Conservation (phyloP, 2,888 invertebrate species). For the Ennomos fuscantarius region DNA sequence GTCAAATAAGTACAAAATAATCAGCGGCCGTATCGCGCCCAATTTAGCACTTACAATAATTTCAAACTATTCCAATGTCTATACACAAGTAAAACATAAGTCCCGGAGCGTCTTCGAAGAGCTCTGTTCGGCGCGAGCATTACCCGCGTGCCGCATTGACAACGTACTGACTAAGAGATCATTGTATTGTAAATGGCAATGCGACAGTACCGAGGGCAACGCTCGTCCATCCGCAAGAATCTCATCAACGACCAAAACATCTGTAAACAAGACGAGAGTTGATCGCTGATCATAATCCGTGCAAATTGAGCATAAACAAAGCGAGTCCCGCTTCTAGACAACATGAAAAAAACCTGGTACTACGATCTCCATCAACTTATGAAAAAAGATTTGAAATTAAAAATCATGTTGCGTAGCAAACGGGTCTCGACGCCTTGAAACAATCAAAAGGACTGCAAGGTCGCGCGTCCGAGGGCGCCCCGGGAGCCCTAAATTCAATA, state of each 20-base stretch:
- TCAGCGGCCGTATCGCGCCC: conserved; percentile 48
- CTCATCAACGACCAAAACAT: conserved; percentile 8
- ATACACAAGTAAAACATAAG: conserved; percentile 75
- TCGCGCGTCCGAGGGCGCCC: conserved; percentile 47
- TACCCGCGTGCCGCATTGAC: conserved; percentile 13
- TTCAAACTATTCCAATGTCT: conserved; percentile 69
- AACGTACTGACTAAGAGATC: conserved; percentile 40
- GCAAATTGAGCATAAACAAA: conserved; percentile 14
- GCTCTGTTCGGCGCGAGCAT: conserved; percentile 23
- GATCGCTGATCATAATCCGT: conserved; percentile 7
- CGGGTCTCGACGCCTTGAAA: conserved; percentile 29
- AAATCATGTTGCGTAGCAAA: conserved; percentile 23
- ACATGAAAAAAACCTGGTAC: conserved; percentile 20
- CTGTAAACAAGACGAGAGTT: conserved; percentile 16
- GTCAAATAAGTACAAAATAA: conserved; percentile 43
- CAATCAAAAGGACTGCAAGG: conserved; percentile 40
- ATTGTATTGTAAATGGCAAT: conserved; percentile 28
- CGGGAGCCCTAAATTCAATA: conserved; percentile 61
- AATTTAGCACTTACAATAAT: conserved; percentile 62
- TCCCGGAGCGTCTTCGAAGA: conserved; percentile 61
- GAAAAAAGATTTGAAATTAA: conserved; percentile 24
- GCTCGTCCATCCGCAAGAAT: conserved; percentile 1
- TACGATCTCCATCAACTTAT: conserved; percentile 29
- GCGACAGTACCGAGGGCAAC: conserved; percentile 2
- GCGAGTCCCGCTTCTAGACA: conserved; percentile 27